Evolutionary conservation across 2,888 invertebrate species (phyloP), one percentile per base, ranked within the genome.

Genomic region (Venusia cambrica): DNA sequence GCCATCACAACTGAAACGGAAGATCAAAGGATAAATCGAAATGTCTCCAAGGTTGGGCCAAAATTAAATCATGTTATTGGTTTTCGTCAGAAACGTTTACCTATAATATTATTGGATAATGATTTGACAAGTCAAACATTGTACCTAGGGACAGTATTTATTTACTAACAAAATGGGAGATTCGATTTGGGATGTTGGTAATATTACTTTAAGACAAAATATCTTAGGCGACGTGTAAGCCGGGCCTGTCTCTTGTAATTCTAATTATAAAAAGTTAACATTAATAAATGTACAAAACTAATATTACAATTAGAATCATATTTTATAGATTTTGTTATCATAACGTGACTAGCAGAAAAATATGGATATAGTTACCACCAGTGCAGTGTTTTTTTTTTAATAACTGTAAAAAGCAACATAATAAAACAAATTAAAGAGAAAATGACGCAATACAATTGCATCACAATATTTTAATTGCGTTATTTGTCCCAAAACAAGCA

Each of bases 1-100:
- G 62, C 60, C 51, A 52, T 48, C 48, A 52, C 54, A 56, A 57
- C 58, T 54, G 57, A 57, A 54, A 57, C 57, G 65, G 58, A 63
- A 73, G 70, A 70, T 73, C 70, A 72, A 70, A 71, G 66, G 62
- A 66, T 69, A 68, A 48, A 66, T 65, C 60, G 58, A 62, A 64
- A 70, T 62, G 62, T 60, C 60, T 64, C 58, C 56, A 59, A 63
- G 61, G 57, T 57, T 48, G 54, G 53, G 37, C 56, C 62, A 57
- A 71, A 68, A 66, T 67, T 56, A 63, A 64, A 65, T 68, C 64
- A 64, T 59, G 55, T 56, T 57, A 63, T 57, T 54, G 52, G 54
- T 49, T 54, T 51, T 44, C 43, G 44, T 43, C 35, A 54, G 34
- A 56, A 53, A 50, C 51, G 40, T 48, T 46, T 51, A 51, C 51